Evolutionary conservation across 2,888 invertebrate genomes (phyloP), one percentile per base, ranked within the genome.

Genomic region (Chloroclystis v-ata): DNA sequence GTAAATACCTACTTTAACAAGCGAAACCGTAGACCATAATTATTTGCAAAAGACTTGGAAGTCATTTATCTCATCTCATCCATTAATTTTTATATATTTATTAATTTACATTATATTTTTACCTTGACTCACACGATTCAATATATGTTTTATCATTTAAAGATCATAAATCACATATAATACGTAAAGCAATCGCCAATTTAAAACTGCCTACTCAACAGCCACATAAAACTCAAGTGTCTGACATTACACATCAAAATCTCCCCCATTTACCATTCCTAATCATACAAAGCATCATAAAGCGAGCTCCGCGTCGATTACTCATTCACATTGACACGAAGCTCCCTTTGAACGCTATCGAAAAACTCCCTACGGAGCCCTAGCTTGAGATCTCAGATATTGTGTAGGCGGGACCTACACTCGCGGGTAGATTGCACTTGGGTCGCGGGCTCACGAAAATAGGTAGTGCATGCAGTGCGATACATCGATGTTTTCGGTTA

Each of bases 371-470:
- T 51, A 45, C 44, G 43, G 44, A 49, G 41, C 12, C 30, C 35
- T 32, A 20, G 42, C 25, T 40, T 7, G 39, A 20, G 11, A 39
- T n/a, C 32, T n/a, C 16, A 14, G 20, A 48, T 51, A 60, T 51
- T 58, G 53, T 56, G 50, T 20, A n/a, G n/a, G n/a, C n/a, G n/a
- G n/a, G n/a, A n/a, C n/a, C n/a, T n/a, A n/a, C 16, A 12, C 40
- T 13, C 35, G 24, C 37, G 45, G 42, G 47, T 63, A 69, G 69
- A 69, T 74, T 72, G 68, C 72, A 62, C 65, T 69, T 63, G 37
- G 42, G 38, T 40, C 32, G 37, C 43, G 40, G 20, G 59, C 54
- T 59, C 66, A 73, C 75, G 73, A 75, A 74, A 75, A 74, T 30
- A 9, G 72, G 70, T 76, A 74, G 69, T 60, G 65, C 43, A 33